Conservation (phyloP, 2,797 vertebrate genomes). For the Enteromius unitaeniatus region DNA sequence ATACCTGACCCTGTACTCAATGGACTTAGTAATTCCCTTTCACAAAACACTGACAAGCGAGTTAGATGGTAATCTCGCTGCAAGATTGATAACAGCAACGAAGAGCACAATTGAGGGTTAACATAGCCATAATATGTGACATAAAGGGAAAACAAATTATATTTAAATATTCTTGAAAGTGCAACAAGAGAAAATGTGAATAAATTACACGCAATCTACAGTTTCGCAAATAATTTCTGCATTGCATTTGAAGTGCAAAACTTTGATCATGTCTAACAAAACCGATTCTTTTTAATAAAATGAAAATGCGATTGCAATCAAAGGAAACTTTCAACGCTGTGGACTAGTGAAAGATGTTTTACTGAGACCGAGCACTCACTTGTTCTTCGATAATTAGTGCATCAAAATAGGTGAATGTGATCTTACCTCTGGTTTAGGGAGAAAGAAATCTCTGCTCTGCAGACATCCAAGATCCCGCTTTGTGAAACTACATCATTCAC, state of each 20-base stretch:
- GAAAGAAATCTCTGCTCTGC: conserved; percentile 26
- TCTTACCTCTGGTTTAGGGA: conserved; percentile 60
- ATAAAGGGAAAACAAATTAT: background rate
- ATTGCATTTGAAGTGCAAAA: conserved; percentile 6
- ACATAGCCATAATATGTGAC: background rate
- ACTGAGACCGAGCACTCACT: conserved; percentile 6
- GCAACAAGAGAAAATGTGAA: background rate
- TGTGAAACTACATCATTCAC: conserved; percentile 46
- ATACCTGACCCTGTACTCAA: conserved; percentile 21
- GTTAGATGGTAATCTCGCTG: conserved; percentile 8
- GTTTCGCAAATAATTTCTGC: background rate
- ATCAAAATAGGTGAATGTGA: conserved; percentile 8
- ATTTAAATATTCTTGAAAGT: background rate
- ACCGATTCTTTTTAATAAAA: background rate
- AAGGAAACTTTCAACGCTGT: conserved; percentile 51
- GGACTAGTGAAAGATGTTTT: background rate
- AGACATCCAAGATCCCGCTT: background rate
- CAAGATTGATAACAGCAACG: conserved; percentile 10
- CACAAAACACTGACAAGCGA: conserved; percentile 17
- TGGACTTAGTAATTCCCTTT: conserved; percentile 3
- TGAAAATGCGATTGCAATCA: background rate
- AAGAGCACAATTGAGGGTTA: background rate
- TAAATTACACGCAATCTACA: background rate
- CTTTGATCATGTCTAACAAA: conserved; percentile 20
- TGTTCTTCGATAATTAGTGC: background rate